A percentile compares a stretch with the other conserved stretches of the same genome.
phyloP scores from a whole-genome alignment of 2,113 vertebrate species.

The Myrmecobius fasciatus region DNA sequence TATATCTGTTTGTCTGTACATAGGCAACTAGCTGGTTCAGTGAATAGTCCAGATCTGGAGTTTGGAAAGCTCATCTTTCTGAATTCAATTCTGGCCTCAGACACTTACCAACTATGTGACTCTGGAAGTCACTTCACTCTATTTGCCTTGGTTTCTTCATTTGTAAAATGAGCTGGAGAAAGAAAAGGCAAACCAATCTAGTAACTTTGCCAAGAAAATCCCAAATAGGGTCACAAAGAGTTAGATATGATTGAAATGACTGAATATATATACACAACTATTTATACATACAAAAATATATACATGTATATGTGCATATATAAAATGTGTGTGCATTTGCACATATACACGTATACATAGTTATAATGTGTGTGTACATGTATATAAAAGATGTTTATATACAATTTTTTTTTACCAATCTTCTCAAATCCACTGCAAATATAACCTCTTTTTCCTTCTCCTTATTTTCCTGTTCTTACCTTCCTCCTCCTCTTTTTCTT shows the following conservation, averaged over 20 bases:
- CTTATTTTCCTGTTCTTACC: too few species aligned
- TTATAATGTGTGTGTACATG: rapidly evolving
- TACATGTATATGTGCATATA: background rate
- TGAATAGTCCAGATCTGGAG: too few species aligned
- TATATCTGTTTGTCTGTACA: too few species aligned
- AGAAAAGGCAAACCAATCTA: background rate
- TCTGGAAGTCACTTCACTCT: background rate
- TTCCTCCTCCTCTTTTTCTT: too few species aligned
- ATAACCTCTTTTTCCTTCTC: background rate
- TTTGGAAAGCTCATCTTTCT: background rate
- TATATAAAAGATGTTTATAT: background rate
- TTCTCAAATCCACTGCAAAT: background rate
- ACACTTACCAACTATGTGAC: background rate
- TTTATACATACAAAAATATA: background rate
- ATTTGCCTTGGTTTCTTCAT: background rate
- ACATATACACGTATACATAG: too few species aligned
- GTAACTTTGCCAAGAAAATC: background rate
- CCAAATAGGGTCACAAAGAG: background rate
- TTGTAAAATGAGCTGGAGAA: background rate
- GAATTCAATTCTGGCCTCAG: background rate
- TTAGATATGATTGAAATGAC: background rate
- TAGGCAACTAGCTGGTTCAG: too few species aligned
- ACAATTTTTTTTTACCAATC: background rate
- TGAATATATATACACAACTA: background rate
- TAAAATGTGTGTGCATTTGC: background rate